Conservation (phyloP, 2,113 vertebrate genomes). For the Ochotona princeps region DNA sequence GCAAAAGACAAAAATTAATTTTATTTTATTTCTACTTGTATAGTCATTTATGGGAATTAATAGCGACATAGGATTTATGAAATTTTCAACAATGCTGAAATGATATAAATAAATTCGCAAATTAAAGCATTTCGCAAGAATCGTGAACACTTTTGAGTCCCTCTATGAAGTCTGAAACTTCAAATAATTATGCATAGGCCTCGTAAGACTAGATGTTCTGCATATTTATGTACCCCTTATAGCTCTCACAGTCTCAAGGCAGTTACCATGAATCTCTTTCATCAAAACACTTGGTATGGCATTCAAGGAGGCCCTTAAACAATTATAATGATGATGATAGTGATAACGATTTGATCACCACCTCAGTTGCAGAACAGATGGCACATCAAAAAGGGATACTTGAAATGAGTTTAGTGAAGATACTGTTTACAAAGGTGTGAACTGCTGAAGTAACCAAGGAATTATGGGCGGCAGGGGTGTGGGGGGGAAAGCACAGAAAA, state of each 20-base stretch:
- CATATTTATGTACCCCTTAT: background rate
- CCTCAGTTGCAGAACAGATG: constrained; percentile 4
- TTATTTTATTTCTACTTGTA: background rate
- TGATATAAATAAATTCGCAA: constrained; percentile 16
- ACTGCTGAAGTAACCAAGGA: background rate
- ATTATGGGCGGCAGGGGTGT: background rate
- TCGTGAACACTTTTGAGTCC: background rate
- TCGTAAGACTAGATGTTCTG: background rate
- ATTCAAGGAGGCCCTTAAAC: constrained; percentile 10
- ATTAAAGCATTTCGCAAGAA: background rate
- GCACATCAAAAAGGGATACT: background rate
- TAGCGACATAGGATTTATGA: background rate
- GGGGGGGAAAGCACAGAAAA: background rate
- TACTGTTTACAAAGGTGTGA: constrained; percentile 10
- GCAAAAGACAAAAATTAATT: constrained; percentile 2
- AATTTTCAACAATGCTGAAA: background rate
- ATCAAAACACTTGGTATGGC: constrained; percentile 12
- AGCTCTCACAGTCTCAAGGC: background rate
- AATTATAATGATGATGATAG: constrained; percentile 30
- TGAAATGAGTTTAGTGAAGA: background rate
- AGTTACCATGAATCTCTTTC: background rate
- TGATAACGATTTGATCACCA: constrained; percentile 35
- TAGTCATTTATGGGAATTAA: background rate
- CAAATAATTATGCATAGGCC: constrained; percentile 1
- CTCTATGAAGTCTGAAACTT: constrained; percentile 2